A percentile compares a stretch with the other conserved stretches of the same genome.
Evolutionary conservation across 2,797 vertebrate genomes (phyloP).

Genomic region (Tapera naevia): DNA sequence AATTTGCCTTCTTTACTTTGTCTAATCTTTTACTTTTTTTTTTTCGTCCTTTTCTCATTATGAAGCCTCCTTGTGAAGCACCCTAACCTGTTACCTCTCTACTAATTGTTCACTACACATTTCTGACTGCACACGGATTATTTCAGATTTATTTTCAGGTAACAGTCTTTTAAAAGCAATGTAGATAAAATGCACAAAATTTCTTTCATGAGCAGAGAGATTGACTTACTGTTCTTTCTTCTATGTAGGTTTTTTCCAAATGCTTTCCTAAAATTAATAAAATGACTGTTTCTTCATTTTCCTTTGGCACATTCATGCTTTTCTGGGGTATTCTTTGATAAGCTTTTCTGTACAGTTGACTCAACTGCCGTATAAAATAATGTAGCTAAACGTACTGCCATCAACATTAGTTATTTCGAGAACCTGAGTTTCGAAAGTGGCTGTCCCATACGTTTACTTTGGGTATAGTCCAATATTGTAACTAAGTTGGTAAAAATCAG

Average conservation of each 20-base stretch:
- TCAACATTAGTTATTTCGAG: conserved; percentile 15
- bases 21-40: background rate
- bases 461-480: conserved; percentile 2
- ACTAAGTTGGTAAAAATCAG: conserved; percentile 12
- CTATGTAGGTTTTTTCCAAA: background rate
- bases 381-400: conserved; percentile 17
- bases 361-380: conserved; percentile 24
- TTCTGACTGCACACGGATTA: background rate
- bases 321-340: conserved; percentile 33
- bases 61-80: background rate
- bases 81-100: no score
- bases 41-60: background rate
- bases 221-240: background rate
- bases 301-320: background rate
- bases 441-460: conserved; percentile 1
- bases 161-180: background rate
- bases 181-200: background rate
- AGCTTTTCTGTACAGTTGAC: conserved; percentile 29
- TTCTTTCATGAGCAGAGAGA: background rate
- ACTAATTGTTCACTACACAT: background rate
- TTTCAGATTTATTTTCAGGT: background rate
- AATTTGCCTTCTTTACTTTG: background rate
- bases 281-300: background rate
- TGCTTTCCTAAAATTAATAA: background rate
- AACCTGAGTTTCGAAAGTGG: conserved; percentile 12